Base-by-base conservation (phyloP, 2,888 invertebrate genomes). In the Drosophila maculinotata region DNA sequence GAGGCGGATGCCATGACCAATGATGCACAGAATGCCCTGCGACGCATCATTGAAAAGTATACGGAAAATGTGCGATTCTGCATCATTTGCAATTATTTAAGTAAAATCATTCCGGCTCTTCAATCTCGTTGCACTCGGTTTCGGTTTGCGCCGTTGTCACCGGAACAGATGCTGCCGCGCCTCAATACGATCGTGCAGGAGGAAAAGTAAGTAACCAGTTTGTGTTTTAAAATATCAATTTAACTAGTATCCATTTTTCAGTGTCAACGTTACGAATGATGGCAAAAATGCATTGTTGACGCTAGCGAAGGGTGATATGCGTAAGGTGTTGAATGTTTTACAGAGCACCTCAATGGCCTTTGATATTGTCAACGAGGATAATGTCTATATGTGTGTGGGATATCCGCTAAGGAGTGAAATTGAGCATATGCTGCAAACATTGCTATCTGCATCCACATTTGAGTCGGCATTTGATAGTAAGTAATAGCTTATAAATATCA, bases 1-100 rank as follows among this genome's bases (percentile, higher is more conserved):
- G 99, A 99, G 93, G 99, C 99, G 0, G 99, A 99, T 93, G 98
- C 99, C 0, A 99, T 99, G 99, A 99, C 99, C 0, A 96, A 97
- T 91, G 99, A 99, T 94, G 99, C 99, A 1, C 99, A 99, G 91
- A 99, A 99, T 93, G 99, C 99, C 25, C 93, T 99, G 0, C 93
- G 98, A 79, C 94, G 98, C 93, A 97, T 99, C 82, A 99, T 99
- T 89, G 99, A 99, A 92, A 99, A 99, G 91, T 99, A 98, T 91
- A 99, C 99, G 9, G 98, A 99, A 76, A 99, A 99, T 92, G 97
- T 98, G 2, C 93, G 99, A 7, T 99, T 99, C 92, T 99, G 99
- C 91, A 96, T 99, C 63, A 99, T 99, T 88, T 99, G 99, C 92
- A 99, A 99, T 92, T 99, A 99, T 92, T 92, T 99, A 79, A 97